Conservation (phyloP, 2,888 invertebrate species). For the Nemotelus nigrinus region DNA sequence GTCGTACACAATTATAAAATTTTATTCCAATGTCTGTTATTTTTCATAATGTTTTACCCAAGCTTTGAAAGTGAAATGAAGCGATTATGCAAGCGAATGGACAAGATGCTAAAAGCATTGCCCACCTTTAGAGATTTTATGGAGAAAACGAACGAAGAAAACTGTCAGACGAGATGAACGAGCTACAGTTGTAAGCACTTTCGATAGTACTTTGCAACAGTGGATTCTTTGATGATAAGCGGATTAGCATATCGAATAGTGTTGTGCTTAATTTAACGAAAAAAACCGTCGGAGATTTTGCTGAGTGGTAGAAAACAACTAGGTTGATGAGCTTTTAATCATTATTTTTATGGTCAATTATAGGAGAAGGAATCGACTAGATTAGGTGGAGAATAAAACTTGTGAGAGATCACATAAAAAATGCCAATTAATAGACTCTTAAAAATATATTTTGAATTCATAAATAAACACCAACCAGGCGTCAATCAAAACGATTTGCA, state of each 20-base stretch:
- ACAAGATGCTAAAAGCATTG: not conserved
- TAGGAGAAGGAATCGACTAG: too few relatives aligned
- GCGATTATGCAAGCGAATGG: conserved; percentile 31
- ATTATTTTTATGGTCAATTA: too few relatives aligned
- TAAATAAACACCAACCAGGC: too few relatives aligned
- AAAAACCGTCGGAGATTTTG: not conserved
- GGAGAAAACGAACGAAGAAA: not conserved
- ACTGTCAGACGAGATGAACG: not conserved
- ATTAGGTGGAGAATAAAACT: too few relatives aligned
- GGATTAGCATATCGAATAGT: conserved; percentile 13
- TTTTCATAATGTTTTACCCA: not conserved
- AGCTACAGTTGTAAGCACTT: conserved; percentile 20
- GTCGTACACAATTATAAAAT: too few relatives aligned
- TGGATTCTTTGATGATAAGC: conserved; percentile 3
- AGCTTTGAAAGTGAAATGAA: conserved; percentile 43
- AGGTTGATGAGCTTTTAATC: too few relatives aligned
- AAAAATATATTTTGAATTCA: too few relatives aligned
- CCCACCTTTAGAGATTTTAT: not conserved
- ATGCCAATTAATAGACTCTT: too few relatives aligned
- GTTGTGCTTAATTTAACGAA: not conserved
- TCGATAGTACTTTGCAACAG: conserved; percentile 17
- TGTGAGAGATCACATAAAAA: too few relatives aligned
- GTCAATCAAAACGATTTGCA: too few relatives aligned
- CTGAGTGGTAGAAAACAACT: too few relatives aligned
- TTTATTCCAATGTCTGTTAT: not conserved